Percentiles rank a stretch among this genome's conserved stretches.
Conservation (phyloP, 2,113 vertebrate species). For the Petaurus breviceps region DNA sequence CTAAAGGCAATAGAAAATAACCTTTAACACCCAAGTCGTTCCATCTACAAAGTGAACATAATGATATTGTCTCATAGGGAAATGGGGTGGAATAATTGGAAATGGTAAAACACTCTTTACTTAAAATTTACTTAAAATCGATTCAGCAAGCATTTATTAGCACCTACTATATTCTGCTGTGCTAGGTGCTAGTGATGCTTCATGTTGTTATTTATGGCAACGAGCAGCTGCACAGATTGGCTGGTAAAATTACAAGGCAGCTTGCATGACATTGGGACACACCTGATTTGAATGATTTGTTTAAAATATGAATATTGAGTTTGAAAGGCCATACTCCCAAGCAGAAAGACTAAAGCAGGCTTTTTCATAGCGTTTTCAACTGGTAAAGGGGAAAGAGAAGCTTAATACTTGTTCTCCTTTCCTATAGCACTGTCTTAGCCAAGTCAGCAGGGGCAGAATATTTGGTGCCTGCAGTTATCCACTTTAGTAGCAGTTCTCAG, state of each 20-base stretch:
- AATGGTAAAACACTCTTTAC: background rate
- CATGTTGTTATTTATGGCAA: background rate
- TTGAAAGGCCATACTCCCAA: slow-evolving; percentile 5
- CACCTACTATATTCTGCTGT: background rate
- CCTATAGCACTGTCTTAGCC: background rate
- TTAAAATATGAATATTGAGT: background rate
- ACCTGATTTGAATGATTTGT: background rate
- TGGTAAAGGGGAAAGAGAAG: background rate
- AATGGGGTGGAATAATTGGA: background rate
- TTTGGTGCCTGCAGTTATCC: background rate
- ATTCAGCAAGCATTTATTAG: background rate
- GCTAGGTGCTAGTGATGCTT: background rate
- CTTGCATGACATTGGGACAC: background rate
- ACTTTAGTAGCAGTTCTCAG: background rate
- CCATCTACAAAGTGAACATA: background rate
- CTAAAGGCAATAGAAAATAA: background rate
- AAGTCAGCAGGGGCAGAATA: background rate
- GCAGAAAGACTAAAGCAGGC: background rate
- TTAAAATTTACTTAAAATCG: background rate
- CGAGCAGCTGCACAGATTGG: background rate
- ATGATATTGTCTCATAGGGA: background rate
- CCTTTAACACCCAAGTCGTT: background rate
- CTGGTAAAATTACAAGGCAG: background rate
- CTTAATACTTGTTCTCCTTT: background rate
- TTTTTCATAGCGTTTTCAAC: background rate